A percentile compares a stretch with the other conserved stretches of the same genome.
These are phyloP conservation scores for Pitta sordida DNA, from an alignment of 2,113 vertebrate genomes.

Conservation along the genomic window DNA sequence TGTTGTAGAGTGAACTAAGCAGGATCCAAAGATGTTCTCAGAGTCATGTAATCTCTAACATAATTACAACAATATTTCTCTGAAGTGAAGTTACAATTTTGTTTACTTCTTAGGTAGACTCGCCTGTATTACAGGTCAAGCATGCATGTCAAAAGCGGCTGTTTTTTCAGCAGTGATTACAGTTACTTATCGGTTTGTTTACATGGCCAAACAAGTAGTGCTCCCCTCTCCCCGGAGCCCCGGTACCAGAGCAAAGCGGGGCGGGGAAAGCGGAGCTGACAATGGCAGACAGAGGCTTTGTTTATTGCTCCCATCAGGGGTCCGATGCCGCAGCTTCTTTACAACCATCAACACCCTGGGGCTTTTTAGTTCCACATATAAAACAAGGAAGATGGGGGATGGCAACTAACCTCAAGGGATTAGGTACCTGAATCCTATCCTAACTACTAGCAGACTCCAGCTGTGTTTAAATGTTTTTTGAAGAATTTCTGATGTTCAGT, in stretches of 20 bases:
- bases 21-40: neutral
- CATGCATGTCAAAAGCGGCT: slow-evolving; percentile 15
- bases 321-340: slow-evolving; percentile 83
- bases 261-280: slow-evolving; percentile 73
- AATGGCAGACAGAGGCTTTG: slow-evolving; percentile 81
- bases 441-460: slow-evolving; percentile 90
- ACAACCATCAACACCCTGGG: slow-evolving; percentile 88
- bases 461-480: slow-evolving; percentile 91
- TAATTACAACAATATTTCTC: slow-evolving; percentile 65
- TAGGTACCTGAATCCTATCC: slow-evolving; percentile 96
- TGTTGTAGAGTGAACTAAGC: neutral
- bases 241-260: neutral
- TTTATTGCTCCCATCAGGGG: slow-evolving; percentile 96
- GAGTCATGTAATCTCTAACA: slow-evolving; percentile 10
- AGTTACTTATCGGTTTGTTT: slow-evolving; percentile 59
- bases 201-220: slow-evolving; percentile 52
- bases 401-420: slow-evolving; percentile 87
- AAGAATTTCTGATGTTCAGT: slow-evolving; percentile 93
- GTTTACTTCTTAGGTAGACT: slow-evolving; percentile 60
- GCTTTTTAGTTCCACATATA: slow-evolving; percentile 83
- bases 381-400: slow-evolving; percentile 74
- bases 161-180: slow-evolving; percentile 19
- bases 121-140: slow-evolving; percentile 55
- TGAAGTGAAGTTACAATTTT: slow-evolving; percentile 55
- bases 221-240: neutral